phyloP scores from a whole-genome alignment of 2,797 vertebrate species.

The Siniperca scherzeri region DNA sequence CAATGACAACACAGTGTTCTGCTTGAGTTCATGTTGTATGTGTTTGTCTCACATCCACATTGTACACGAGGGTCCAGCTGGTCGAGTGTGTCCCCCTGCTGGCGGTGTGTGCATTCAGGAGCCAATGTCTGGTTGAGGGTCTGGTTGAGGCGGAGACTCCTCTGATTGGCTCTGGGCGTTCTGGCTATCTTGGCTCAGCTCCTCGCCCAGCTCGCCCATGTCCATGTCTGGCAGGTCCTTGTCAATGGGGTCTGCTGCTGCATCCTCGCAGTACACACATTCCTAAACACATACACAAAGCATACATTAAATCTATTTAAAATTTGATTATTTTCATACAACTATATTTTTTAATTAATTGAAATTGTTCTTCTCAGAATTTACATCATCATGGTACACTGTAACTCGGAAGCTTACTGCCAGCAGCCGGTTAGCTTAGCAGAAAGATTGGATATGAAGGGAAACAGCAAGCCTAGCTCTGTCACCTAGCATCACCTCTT shows the following conservation, averaged over 20 bases:
- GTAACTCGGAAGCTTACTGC: no score
- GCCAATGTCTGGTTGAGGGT: conserved; percentile 55
- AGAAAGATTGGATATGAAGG: background rate
- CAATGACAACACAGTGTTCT: conserved; percentile 42
- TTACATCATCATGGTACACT: background rate
- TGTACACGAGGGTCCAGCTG: conserved; percentile 25
- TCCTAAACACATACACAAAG: conserved; percentile 70
- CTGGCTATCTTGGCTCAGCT: conserved; percentile 74
- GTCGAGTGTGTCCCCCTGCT: conserved; percentile 36
- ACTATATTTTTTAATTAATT: background rate
- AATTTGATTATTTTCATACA: background rate
- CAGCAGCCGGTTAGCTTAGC: background rate
- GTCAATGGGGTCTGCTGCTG: conserved; percentile 74
- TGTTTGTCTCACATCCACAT: conserved; percentile 38
- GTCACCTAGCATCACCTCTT: background rate
- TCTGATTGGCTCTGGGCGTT: conserved; percentile 68
- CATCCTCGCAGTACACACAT: conserved; percentile 86
- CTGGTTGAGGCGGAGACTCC: conserved; percentile 43
- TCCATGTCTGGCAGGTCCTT: conserved; percentile 88
- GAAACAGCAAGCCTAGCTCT: background rate
- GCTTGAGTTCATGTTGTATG: conserved; percentile 40
- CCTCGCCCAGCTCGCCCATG: conserved; percentile 83
- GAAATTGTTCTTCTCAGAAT: background rate
- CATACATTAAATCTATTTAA: background rate
- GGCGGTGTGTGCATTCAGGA: conserved; percentile 57